Evolutionary conservation across 2,888 invertebrate genomes (phyloP), one percentile per base, ranked within the genome.

Genomic region (Pemphredon lugubris): DNA sequence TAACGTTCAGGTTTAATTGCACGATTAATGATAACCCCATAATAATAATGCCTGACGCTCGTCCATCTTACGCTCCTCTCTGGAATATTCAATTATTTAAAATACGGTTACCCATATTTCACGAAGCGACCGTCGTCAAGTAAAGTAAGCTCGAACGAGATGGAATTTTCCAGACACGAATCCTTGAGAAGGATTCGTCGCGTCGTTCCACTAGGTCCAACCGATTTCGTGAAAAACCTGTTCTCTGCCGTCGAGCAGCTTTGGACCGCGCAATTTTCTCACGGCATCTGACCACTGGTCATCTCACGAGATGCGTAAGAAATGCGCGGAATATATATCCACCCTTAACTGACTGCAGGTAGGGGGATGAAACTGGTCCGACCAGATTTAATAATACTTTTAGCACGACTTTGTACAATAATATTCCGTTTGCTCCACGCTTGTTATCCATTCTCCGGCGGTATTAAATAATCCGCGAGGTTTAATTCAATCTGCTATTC

Each of bases 181-280:
- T n/a, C n/a, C n/a, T n/a, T n/a, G n/a, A n/a, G n/a, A n/a, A n/a
- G n/a, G n/a, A n/a, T n/a, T n/a, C n/a, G n/a, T n/a, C n/a, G n/a
- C n/a, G n/a, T n/a, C n/a, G n/a, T n/a, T n/a, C n/a, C n/a, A n/a
- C n/a, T n/a, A n/a, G n/a, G n/a, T n/a, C n/a, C n/a, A n/a, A n/a
- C n/a, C n/a, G 26, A 68, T 75, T 66, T 70, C 76, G 72, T 74
- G 59, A 45, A 71, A 75, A 85, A 86, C 86, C 81, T 73, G 86
- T 86, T 76, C 57, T 76, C 57, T 44, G 53, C 54, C 55, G 59
- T 48, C n/a, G 58, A 67, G 74, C 73, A 44, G 45, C 54, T 64
- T 82, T 87, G 87, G 85, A 87, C 85, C 87, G 67, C 75, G 77
- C 23, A 55, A 57, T 65, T 83, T 87, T 88, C 88, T 87, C 88